Percentiles rank a stretch among this genome's conserved stretches.
phyloP scores from a whole-genome alignment of 1,140 invertebrate genomes.

The Araneus ventricosus region DNA sequence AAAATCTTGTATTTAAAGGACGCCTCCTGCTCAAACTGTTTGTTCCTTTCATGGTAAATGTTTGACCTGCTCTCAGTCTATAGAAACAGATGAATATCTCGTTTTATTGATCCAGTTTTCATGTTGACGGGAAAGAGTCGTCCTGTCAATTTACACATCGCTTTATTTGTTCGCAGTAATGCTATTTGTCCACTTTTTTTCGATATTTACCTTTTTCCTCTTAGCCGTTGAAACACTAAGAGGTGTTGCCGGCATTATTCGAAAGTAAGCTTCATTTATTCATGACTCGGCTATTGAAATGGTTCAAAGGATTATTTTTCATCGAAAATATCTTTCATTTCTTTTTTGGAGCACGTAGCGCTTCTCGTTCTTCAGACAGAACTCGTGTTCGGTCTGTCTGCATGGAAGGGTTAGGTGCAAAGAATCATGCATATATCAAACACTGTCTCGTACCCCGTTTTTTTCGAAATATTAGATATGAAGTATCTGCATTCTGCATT shows the following conservation, averaged over 20 bases:
- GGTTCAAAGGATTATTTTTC: slow-evolving; percentile 30
- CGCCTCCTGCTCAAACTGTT: slow-evolving; percentile 75
- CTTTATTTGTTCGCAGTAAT: slow-evolving; percentile 74
- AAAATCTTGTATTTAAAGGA: slow-evolving; percentile 72
- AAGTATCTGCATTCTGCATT: too few species aligned
- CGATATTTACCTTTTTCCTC: slow-evolving; percentile 44
- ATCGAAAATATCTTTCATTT: neutral
- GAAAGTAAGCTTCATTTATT: slow-evolving; percentile 31
- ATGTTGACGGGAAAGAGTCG: slow-evolving; percentile 71
- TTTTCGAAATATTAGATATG: too few species aligned
- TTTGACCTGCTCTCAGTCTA: slow-evolving; percentile 74
- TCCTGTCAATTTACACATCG: slow-evolving; percentile 72
- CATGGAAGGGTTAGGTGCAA: too few species aligned
- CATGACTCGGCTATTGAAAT: slow-evolving; percentile 13
- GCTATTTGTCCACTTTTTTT: slow-evolving; percentile 70
- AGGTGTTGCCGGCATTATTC: slow-evolving; percentile 63
- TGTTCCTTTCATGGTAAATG: slow-evolving; percentile 74
- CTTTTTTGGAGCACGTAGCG: neutral
- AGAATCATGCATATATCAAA: too few species aligned
- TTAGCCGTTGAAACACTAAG: slow-evolving; percentile 34
- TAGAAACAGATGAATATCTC: slow-evolving; percentile 75
- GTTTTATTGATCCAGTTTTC: slow-evolving; percentile 75
- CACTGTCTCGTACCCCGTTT: too few species aligned
- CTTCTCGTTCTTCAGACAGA: neutral
- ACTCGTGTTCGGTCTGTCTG: neutral